Base-by-base conservation (phyloP, 2,888 invertebrate species). In the Laothoe populi region DNA sequence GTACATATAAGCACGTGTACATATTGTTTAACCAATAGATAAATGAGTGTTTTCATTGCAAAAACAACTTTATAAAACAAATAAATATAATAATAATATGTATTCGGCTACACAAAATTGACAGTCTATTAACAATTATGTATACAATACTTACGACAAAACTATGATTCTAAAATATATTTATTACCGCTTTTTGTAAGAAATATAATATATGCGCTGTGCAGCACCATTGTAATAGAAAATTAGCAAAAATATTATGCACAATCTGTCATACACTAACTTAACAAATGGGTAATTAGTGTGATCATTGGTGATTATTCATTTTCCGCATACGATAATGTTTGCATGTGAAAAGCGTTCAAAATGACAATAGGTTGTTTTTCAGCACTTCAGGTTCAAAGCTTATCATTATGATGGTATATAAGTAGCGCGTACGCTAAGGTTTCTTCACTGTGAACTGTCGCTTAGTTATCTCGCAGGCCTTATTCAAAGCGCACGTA, bases 361-460 rank as follows among this genome's bases (percentile, higher is more conserved):
- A 24, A 19, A 53, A 53, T 53, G 4, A 19, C 53, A 31, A 16
- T 44, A 31, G 26, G 16, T 26, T 49, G 49, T 35, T 53, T 53
- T 53, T 53, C 53, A 53, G 53, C 35, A 35, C 19, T 53, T 35
- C 53, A 19, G 53, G 16, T 53, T 35, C 16, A 16, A 35, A 53
- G 53, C 53, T 53, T 53, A 53, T 53, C 53, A 53, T 31, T 19
- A 24, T 13, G 46, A 3, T 31, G 11, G 53, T 53, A 53, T 53
- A 53, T 35, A 53, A 35, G 31, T 19, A 19, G 35, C 53, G 53
- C 53, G 31, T 31, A 19, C 19, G 35, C 35, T 19, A 53, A 53
- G 53, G 53, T 35, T 53, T 53, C 53, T 19, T 35, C 53, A 53
- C 16, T 53, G 19, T 16, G 19, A 19, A 53, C 16, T 53, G 19